phyloP scores from a whole-genome alignment of 2,113 vertebrate species.

The Eidolon helvum region DNA sequence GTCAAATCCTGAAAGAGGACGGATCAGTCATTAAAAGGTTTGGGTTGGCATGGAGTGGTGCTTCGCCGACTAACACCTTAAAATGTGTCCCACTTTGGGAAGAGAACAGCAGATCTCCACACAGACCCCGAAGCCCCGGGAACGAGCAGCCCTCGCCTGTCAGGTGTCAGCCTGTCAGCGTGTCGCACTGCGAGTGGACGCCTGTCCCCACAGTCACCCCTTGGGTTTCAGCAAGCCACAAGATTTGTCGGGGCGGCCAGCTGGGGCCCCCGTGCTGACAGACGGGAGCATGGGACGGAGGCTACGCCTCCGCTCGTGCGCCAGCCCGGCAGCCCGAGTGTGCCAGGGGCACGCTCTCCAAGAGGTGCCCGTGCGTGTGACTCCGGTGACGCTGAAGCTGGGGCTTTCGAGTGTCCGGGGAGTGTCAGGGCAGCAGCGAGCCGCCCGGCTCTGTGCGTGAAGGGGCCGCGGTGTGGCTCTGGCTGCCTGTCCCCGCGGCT shows the following conservation, averaged over 20 bases:
- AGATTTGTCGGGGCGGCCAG: neutral
- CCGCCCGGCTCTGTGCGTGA: too few relatives aligned
- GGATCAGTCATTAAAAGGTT: constrained; percentile 97
- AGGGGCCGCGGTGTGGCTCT: neutral
- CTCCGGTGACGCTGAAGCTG: neutral
- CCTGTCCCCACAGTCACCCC: neutral
- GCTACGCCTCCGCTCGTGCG: neutral
- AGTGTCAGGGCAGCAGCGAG: neutral
- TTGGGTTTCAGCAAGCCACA: neutral
- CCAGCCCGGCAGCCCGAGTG: neutral
- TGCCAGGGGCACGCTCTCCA: too few relatives aligned
- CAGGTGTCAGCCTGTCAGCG: neutral
- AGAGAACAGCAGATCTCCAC: too few relatives aligned
- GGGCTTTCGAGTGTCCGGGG: neutral
- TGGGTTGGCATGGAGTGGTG: constrained; percentile 82
- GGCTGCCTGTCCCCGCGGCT: fast-evolving
- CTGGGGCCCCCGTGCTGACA: neutral
- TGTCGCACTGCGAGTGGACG: neutral
- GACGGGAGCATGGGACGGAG: neutral
- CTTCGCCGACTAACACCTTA: constrained; percentile 67
- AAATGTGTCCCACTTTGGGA: neutral
- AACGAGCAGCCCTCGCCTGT: neutral
- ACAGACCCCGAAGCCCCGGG: too few relatives aligned
- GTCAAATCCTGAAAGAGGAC: constrained; percentile 89
- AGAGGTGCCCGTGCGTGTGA: too few relatives aligned